Base-by-base conservation (phyloP, 2,797 vertebrate genomes). In the Cottoperca gobio region DNA sequence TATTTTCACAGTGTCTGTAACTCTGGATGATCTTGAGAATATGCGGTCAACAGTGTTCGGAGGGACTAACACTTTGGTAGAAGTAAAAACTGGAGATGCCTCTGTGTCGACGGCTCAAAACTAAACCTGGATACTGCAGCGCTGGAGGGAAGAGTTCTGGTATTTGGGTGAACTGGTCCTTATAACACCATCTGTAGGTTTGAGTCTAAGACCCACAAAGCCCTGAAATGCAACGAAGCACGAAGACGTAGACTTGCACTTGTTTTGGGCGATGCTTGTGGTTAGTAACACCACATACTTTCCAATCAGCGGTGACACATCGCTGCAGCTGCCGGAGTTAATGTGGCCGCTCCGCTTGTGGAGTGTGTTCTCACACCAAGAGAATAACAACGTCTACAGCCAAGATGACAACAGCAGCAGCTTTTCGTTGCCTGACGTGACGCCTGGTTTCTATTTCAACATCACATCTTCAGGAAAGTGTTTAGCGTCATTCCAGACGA, bases 281-380 rank as follows among this genome's bases (percentile, higher is more conserved):
- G 52, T 73, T 48, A 16, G 31, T 16, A 42, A 68, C 42, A 53
- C 24, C 0, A 0, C 42, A 37, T 28, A 10, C 8, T 73, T 74
- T 67, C 50, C 61, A 45, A 64, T 87, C 67, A 55, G 49, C 0
- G 48, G 67, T 70, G 67, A 82, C 75, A 76, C 75, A 68, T 49
- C 3, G 24, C 6, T 24, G 70, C 87, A 84, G 79, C 82, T 86
- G 82, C 77, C 10, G 35, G 57, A 55, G 46, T 21, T 55, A 58
- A 68, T 70, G 46, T 2, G 8, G 74, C 48, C 3, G 43, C 73
- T 77, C 82, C 26, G 60, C 55, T 63, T 2, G 62, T 8, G 59
- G 84, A 81, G 84, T 0, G 16, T 39, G 76, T 70, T 71, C 58
- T 73, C 33, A 43, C 45, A 50, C 16, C 19, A 16, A 31, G 70